Percentiles rank a stretch among this genome's conserved stretches.
These are phyloP conservation scores for Palaemon carinicauda DNA, from an alignment of 1,140 invertebrate species.

Conservation along the genomic window DNA sequence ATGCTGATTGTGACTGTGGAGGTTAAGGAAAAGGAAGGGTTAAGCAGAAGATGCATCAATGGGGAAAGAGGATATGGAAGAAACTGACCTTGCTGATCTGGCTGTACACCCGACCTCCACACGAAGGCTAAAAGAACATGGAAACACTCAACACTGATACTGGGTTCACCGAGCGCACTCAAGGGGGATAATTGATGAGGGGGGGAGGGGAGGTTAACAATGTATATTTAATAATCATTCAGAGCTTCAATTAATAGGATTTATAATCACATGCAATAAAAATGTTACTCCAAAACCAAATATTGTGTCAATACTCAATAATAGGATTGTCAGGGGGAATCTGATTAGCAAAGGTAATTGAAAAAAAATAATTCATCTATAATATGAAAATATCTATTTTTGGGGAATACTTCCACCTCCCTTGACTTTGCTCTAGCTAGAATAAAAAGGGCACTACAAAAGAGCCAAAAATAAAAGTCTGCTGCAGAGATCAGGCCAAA, in stretches of 20 bases:
- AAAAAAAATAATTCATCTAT: neutral
- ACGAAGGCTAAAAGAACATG: slow-evolving; percentile 52
- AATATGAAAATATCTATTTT: no score
- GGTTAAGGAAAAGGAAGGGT: neutral
- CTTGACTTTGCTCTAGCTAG: slow-evolving; percentile 27
- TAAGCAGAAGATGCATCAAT: no score
- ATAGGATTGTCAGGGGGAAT: neutral
- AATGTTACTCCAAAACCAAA: neutral
- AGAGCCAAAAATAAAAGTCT: slow-evolving; percentile 7
- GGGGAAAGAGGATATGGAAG: slow-evolving; percentile 21
- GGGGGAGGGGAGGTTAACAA: neutral
- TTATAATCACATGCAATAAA: no score
- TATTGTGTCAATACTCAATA: neutral
- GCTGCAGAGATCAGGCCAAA: slow-evolving; percentile 18
- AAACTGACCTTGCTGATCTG: slow-evolving; percentile 49
- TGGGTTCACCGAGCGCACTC: slow-evolving; percentile 40
- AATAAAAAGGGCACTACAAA: slow-evolving; percentile 27
- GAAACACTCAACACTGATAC: slow-evolving; percentile 55
- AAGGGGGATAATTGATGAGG: slow-evolving; percentile 29
- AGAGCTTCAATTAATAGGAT: no score
- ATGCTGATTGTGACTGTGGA: neutral
- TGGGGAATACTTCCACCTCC: slow-evolving; percentile 30
- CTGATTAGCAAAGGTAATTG: neutral
- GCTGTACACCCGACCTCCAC: slow-evolving; percentile 52
- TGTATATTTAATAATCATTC: no score